phyloP scores from a whole-genome alignment of 2,113 vertebrate species.

The Clarias macrocephalus region DNA sequence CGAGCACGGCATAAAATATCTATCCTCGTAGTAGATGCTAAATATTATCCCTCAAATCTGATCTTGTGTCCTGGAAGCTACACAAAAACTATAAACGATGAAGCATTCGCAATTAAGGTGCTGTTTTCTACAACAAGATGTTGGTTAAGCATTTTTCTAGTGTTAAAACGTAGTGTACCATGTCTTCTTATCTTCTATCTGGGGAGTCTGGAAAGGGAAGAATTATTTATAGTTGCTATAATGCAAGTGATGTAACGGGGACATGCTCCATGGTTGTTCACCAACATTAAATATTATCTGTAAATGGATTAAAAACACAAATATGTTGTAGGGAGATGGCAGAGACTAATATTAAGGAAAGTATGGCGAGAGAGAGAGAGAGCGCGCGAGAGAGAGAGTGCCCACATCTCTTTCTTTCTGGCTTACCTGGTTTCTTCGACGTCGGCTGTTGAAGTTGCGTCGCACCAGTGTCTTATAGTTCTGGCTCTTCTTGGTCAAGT shows the following conservation, averaged over 20 bases:
- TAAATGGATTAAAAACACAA: neutral
- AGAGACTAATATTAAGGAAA: neutral
- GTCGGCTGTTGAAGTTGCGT: slow-evolving; percentile 90
- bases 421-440: slow-evolving; percentile 92
- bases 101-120: neutral
- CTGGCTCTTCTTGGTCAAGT: slow-evolving; percentile 99
- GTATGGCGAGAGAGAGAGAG: neutral
- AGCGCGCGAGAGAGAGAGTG: neutral
- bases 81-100: too few species aligned
- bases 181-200: neutral
- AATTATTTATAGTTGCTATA: neutral
- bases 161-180: neutral
- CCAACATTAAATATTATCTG: neutral
- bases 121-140: neutral
- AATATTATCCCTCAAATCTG: neutral
- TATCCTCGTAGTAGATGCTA: neutral
- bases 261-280: neutral
- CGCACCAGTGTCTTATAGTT: slow-evolving; percentile 96
- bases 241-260: neutral
- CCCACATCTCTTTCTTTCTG: neutral
- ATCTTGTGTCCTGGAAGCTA: neutral
- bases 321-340: neutral
- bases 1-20: neutral
- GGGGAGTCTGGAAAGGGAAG: neutral
- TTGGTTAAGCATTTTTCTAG: neutral